phyloP scores from a whole-genome alignment of 2,888 invertebrate genomes.

The Germaria angustata region DNA sequence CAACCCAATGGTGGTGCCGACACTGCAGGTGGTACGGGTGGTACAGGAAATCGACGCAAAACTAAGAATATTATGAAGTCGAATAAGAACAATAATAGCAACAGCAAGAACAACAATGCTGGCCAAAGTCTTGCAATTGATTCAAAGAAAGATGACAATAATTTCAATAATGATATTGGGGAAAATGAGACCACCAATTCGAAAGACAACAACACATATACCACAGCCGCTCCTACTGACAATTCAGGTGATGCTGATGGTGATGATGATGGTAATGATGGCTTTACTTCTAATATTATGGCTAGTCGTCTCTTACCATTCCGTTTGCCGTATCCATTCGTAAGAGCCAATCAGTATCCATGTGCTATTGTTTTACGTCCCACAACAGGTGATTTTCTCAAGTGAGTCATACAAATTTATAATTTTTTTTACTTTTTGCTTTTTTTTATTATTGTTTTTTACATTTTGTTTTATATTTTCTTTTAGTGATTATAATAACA shows the following conservation, averaged over 20 bases:
- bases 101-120: slow-evolving; percentile 20
- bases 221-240: slow-evolving; percentile 2
- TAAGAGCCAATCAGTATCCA: slow-evolving; percentile 88
- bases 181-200: neutral
- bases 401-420: too few species aligned
- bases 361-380: slow-evolving; percentile 93
- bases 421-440: too few species aligned
- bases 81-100: slow-evolving; percentile 39
- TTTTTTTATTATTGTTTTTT: too few species aligned
- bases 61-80: slow-evolving; percentile 41
- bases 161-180: neutral
- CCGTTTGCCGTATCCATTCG: slow-evolving; percentile 92
- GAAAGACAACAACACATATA: neutral
- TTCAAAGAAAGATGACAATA: slow-evolving; percentile 39
- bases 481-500: slow-evolving; percentile 88
- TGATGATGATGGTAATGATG: slow-evolving; percentile 26
- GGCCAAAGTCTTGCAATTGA: slow-evolving; percentile 42
- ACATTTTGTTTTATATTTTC: neutral
- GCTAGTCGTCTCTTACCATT: slow-evolving; percentile 84
- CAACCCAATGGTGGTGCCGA: slow-evolving; percentile 62
- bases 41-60: slow-evolving; percentile 36
- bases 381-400: slow-evolving; percentile 91
- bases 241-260: neutral
- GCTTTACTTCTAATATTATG: slow-evolving; percentile 50
- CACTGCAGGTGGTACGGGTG: slow-evolving; percentile 24